phyloP scores from a whole-genome alignment of 2,113 vertebrate genomes.

The Otolemur garnettii region DNA sequence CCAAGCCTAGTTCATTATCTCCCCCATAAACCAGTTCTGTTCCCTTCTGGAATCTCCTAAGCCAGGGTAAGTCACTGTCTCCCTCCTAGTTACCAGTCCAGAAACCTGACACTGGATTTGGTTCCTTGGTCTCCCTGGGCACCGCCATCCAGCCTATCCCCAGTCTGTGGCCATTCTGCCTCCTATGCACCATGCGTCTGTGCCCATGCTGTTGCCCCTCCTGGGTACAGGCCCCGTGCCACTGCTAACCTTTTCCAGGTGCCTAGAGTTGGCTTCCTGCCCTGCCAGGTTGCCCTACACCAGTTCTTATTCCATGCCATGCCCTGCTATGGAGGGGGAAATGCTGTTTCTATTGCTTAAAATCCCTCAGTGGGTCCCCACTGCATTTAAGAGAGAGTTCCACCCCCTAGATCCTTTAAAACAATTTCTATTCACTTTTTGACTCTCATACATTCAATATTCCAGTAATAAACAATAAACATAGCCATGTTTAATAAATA shows the following conservation, averaged over 20 bases:
- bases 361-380: not conserved
- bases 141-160: too few relatives aligned
- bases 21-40: not conserved
- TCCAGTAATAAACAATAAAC: not conserved
- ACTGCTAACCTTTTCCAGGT: not conserved
- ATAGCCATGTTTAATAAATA: too few relatives aligned
- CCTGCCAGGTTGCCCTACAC: too few relatives aligned
- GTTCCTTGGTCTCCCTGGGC: not conserved
- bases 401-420: not conserved
- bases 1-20: not conserved
- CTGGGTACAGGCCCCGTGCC: not conserved
- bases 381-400: not conserved
- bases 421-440: not conserved
- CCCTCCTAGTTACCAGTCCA: not conserved
- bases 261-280: too few relatives aligned
- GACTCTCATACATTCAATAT: not conserved
- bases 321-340: not conserved
- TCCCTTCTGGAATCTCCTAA: not conserved
- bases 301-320: too few relatives aligned
- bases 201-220: too few relatives aligned
- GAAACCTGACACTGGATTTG: not conserved
- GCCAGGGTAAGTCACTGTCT: rapidly evolving
- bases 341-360: not conserved
- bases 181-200: not conserved
- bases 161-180: too few relatives aligned